Evolutionary conservation across 2,113 vertebrate species (phyloP).

Genomic region (Epinephelus lanceolatus): DNA sequence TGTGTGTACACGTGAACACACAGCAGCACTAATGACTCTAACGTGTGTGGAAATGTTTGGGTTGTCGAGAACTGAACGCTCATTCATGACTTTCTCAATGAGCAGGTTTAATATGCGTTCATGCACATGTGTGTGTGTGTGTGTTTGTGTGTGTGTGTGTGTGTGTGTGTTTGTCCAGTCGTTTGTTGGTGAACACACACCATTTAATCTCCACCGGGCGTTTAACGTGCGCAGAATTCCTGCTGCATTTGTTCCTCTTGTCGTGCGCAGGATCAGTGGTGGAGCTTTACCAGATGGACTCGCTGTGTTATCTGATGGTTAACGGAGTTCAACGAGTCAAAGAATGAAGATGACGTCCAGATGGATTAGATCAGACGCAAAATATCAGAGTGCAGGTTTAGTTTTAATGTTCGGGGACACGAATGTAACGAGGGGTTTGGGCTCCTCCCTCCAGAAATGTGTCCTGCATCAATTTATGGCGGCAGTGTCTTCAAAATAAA

Average conservation of each 20-base stretch:
- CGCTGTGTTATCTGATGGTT: slow-evolving; percentile 25
- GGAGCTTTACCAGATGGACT: slow-evolving; percentile 6
- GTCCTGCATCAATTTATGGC: no score
- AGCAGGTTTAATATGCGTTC: slow-evolving; percentile 19
- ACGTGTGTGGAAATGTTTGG: slow-evolving; percentile 70
- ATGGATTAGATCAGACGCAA: not conserved
- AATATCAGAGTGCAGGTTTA: not conserved
- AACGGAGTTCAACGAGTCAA: not conserved
- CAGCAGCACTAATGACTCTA: slow-evolving; percentile 46
- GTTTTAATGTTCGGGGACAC: no score
- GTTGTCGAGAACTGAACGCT: slow-evolving; percentile 66
- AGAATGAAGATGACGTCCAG: not conserved
- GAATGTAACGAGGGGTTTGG: no score
- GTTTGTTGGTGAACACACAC: slow-evolving; percentile 35
- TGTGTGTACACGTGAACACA: not conserved
- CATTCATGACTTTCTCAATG: slow-evolving; percentile 70
- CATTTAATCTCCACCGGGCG: slow-evolving; percentile 30
- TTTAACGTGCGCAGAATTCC: slow-evolving; percentile 13
- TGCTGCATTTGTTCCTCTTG: not conserved
- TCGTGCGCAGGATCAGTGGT: not conserved
- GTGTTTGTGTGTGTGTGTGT: not conserved
- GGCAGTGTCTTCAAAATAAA: no score
- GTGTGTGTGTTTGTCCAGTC: slow-evolving; percentile 13
- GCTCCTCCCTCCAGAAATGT: no score
- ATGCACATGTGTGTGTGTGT: not conserved